These are phyloP conservation scores for Macrophya alboannulata DNA, from an alignment of 2,888 invertebrate genomes.

Conservation along the genomic window DNA sequence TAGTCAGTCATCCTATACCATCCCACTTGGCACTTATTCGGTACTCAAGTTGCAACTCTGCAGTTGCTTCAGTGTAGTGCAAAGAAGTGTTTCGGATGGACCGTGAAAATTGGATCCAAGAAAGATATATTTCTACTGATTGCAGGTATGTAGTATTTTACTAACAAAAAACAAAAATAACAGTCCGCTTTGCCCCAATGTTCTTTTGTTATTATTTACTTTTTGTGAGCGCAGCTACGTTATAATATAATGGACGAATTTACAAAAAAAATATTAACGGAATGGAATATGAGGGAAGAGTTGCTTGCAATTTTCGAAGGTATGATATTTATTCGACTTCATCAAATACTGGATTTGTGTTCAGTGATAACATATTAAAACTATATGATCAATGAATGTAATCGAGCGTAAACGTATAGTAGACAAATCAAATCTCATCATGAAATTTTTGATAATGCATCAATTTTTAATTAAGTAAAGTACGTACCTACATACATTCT, in stretches of 20 bases:
- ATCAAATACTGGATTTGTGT: neutral
- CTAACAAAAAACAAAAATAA: neutral
- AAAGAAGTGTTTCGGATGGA: neutral
- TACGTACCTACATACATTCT: neutral
- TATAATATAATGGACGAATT: slow-evolving; percentile 4
- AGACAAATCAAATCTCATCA: neutral
- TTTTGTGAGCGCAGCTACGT: neutral
- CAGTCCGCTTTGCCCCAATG: neutral
- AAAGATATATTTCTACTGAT: neutral
- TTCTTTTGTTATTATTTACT: neutral
- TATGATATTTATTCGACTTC: neutral
- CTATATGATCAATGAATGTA: neutral
- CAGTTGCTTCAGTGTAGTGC: slow-evolving; percentile 1
- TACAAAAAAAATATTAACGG: neutral
- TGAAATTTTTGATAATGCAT: neutral
- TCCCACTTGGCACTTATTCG: neutral
- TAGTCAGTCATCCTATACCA: neutral
- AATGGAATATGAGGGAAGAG: slow-evolving; percentile 4
- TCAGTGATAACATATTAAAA: neutral
- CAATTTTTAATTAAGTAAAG: neutral
- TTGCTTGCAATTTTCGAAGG: slow-evolving; percentile 1
- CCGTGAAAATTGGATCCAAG: neutral
- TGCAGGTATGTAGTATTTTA: neutral
- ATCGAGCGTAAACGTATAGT: too few relatives aligned
- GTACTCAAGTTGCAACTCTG: neutral